A percentile compares a stretch with the other conserved stretches of the same genome.
phyloP scores from a whole-genome alignment of 2,113 vertebrate genomes.

The Lepus europaeus region DNA sequence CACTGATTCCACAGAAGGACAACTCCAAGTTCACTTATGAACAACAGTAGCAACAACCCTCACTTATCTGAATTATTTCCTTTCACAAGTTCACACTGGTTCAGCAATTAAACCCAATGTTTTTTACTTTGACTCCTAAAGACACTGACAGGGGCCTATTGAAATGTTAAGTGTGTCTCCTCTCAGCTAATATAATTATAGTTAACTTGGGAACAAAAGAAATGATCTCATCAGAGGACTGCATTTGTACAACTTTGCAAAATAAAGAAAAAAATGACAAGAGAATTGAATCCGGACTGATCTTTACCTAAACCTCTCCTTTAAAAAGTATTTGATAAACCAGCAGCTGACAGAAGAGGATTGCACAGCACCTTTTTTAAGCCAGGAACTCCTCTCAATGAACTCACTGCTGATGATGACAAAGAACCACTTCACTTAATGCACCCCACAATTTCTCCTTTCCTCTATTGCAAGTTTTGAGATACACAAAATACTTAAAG shows the following conservation, averaged over 20 bases:
- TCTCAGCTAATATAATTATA: background rate
- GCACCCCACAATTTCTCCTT: background rate
- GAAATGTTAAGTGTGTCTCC: conserved; percentile 10
- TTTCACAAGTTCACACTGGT: background rate
- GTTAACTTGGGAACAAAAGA: background rate
- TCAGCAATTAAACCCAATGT: background rate
- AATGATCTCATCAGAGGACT: background rate
- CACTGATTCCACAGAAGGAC: background rate
- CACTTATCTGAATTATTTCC: background rate
- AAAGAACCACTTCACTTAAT: background rate
- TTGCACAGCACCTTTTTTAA: background rate
- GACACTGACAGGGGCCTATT: background rate
- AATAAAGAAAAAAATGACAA: background rate
- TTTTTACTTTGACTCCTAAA: background rate
- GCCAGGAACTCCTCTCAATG: background rate
- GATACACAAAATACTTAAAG: background rate
- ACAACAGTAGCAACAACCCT: conserved; percentile 48
- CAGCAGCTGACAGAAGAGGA: background rate
- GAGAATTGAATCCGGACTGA: background rate
- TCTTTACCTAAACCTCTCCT: background rate
- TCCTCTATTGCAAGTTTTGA: background rate
- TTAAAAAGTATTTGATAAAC: background rate
- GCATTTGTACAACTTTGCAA: background rate
- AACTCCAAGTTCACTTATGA: background rate
- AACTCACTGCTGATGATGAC: background rate